Percentiles rank a stretch among this genome's conserved stretches.
These are phyloP conservation scores for Pelobates cultripes DNA, from an alignment of 2,797 vertebrate genomes.

Conservation along the genomic window DNA sequence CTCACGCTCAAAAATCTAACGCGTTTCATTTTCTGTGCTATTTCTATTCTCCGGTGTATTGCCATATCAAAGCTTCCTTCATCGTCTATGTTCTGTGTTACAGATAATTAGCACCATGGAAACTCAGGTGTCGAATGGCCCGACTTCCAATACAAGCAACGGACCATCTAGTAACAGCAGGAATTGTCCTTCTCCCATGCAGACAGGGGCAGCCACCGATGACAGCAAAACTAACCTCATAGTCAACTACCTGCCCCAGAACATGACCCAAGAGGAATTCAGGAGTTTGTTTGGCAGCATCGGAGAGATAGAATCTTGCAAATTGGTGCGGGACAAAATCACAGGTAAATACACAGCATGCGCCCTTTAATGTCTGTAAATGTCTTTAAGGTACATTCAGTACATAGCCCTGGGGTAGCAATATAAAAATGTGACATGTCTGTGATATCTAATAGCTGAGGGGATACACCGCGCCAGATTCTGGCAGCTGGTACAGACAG, in stretches of 20 bases:
- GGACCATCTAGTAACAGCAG: conserved; percentile 97
- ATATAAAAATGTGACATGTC: not conserved
- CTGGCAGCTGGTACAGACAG: not conserved
- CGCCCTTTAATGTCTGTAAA: not conserved
- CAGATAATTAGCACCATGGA: conserved; percentile 99
- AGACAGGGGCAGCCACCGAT: conserved; percentile 92
- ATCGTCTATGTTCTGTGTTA: conserved; percentile 56
- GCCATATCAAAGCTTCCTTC: not conserved
- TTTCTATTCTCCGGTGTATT: not conserved
- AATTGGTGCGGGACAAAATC: conserved; percentile 98
- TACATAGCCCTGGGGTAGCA: not conserved
- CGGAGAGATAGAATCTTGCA: conserved; percentile 99
- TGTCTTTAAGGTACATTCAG: not conserved
- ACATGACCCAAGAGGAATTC: conserved; percentile 99
- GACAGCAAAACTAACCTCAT: conserved; percentile 99
- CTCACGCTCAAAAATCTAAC: too few species aligned
- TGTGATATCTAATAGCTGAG: not conserved
- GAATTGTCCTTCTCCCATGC: conserved; percentile 98
- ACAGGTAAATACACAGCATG: conserved; percentile 82
- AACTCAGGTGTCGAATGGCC: conserved; percentile 98
- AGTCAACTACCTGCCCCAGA: conserved; percentile 99
- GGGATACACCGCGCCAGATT: not conserved
- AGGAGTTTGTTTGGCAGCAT: conserved; percentile 99
- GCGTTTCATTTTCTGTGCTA: too few species aligned
- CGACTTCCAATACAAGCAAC: conserved; percentile 93